Base-by-base conservation (phyloP, 2,797 vertebrate genomes). In the Rhincodon typus region DNA sequence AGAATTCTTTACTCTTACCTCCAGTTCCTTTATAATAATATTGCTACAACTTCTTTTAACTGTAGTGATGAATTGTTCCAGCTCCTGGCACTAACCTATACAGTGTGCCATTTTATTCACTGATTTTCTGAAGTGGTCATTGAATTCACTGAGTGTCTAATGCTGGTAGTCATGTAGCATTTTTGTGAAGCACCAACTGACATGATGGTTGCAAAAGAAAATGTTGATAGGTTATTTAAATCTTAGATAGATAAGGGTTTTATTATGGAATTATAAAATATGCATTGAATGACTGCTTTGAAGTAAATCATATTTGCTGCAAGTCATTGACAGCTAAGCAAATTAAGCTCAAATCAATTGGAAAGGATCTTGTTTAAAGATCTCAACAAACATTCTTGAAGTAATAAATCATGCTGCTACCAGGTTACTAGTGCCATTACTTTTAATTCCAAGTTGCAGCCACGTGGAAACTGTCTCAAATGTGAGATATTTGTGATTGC, bases 331-430 rank as follows among this genome's bases (percentile, higher is more conserved):
- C 7, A 21, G 62, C 90, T 67, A 42, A 93, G 62, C 90, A 93
- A 93, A 93, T 67, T 79, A 30, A 38, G 34, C 90, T 25, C 34
- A 93, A n/a, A 17, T n/a, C n/a, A 93, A 67, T 62, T 38, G 66
- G 19, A 23, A 93, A 67, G 67, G 13, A 77, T 62, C 62, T 67
- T 38, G n/a, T 93, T 93, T 93, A 93, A 93, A 38, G 90, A n/a
- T 69, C 62, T 66, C 34, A 93, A 67, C 23, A 66, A 93, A 93
- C n/a, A 42, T 67, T 67, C 34, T 8, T 67, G 90, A 62, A 67
- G 62, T 8, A 93, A 93, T 93, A 93, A 93, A 93, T 93, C 62
- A 93, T 93, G 34, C 23, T 67, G 90, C 38, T 93, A n/a, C 62
- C 90, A 93, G 62, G 90, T 46, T 21, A 93, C 90, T 25, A 27